Conservation (phyloP, 2,113 vertebrate species). For the Bucco capensis region DNA sequence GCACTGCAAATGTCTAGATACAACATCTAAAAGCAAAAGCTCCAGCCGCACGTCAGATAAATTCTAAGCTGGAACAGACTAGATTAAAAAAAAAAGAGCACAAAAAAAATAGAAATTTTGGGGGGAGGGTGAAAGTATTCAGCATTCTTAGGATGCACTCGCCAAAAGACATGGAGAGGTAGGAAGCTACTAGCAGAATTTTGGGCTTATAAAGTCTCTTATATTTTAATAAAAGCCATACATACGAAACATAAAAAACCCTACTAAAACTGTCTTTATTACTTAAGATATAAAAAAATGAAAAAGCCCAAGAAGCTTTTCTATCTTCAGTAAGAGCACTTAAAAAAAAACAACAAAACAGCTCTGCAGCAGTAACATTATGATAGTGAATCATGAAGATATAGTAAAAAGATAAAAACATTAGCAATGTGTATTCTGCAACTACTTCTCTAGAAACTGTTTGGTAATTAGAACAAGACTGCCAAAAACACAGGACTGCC, state of each 20-base stretch:
- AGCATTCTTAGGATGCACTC: background rate
- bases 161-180: background rate
- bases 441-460: background rate
- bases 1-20: background rate
- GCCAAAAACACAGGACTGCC: conserved; percentile 28
- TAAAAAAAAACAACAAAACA: conserved; percentile 37
- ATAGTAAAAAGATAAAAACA: conserved; percentile 27
- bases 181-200: background rate
- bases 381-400: background rate
- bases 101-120: background rate
- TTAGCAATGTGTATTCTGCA: background rate
- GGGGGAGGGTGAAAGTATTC: accelerated
- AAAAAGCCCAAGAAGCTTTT: conserved; percentile 7
- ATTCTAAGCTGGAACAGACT: background rate
- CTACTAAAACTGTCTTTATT: background rate
- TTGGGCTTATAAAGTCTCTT: background rate
- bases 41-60: background rate
- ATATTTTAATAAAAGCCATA: background rate
- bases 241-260: background rate
- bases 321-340: conserved; percentile 41
- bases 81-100: background rate
- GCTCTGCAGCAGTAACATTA: background rate
- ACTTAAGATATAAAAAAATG: background rate
- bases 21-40: background rate
- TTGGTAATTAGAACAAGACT: conserved; percentile 25